Conservation (phyloP, 2,888 invertebrate genomes). For the Mystacides longicornis region DNA sequence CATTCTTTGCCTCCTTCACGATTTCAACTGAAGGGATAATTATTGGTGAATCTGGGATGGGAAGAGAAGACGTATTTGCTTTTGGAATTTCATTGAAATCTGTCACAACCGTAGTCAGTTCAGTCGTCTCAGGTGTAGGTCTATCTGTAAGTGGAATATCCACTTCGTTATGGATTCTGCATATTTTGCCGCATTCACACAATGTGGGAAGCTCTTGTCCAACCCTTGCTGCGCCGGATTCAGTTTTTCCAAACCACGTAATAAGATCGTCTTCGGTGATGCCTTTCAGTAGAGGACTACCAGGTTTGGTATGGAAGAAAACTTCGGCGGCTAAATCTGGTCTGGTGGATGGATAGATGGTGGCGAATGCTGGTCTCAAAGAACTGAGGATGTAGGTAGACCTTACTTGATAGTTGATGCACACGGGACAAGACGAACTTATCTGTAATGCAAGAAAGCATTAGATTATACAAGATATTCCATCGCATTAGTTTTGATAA, state of each 20-base stretch:
- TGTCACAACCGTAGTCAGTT: neutral
- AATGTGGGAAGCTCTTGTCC: conserved; percentile 43
- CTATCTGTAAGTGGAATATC: neutral
- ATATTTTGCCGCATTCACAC: conserved; percentile 48
- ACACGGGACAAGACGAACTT: conserved; percentile 53
- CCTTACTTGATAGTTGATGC: conserved; percentile 53
- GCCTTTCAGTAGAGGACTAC: conserved; percentile 52
- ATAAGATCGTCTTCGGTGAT: conserved; percentile 59
- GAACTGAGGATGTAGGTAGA: conserved; percentile 55
- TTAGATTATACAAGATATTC: too few relatives aligned
- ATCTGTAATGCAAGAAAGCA: conserved; percentile 36
- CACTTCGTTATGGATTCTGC: conserved; percentile 34
- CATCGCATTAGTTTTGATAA: too few relatives aligned
- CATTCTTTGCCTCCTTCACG: conserved; percentile 7
- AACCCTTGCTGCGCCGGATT: conserved; percentile 41
- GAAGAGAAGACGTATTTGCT: neutral
- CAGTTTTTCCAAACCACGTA: conserved; percentile 59
- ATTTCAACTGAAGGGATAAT: conserved; percentile 21
- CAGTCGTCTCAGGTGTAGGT: neutral
- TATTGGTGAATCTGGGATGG: conserved; percentile 20
- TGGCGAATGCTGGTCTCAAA: conserved; percentile 55
- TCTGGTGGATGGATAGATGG: conserved; percentile 54
- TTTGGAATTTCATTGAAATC: neutral
- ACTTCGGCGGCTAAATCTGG: conserved; percentile 57
- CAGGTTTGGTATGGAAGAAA: conserved; percentile 54